Evolutionary conservation across 2,888 invertebrate genomes (phyloP).

Genomic region (Tenthredo scrophulariae): DNA sequence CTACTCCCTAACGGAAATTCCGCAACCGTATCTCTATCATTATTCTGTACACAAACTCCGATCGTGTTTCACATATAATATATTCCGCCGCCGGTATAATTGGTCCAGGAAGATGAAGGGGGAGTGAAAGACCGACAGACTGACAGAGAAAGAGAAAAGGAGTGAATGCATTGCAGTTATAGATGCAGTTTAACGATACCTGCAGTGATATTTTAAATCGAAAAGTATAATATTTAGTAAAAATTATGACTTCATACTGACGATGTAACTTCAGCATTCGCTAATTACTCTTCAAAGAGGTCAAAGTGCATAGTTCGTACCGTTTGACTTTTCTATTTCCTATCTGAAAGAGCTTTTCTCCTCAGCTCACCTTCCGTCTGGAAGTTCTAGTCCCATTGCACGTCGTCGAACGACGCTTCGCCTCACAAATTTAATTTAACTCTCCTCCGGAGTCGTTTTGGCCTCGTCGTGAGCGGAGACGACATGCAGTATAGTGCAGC

Average conservation of each 20-base stretch:
- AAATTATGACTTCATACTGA: not conserved
- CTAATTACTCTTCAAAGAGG: conserved; percentile 8
- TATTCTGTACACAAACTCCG: conserved; percentile 2
- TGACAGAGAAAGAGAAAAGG: not conserved
- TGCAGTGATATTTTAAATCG: not conserved
- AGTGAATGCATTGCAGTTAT: not conserved
- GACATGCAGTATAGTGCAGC: conserved; percentile 9
- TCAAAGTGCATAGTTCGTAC: not conserved
- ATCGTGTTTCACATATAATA: conserved; percentile 27
- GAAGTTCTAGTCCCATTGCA: conserved; percentile 9
- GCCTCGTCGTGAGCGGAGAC: conserved; percentile 4
- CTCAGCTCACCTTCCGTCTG: conserved; percentile 1
- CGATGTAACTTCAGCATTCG: not conserved
- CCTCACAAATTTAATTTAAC: conserved; percentile 42
- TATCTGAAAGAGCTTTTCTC: conserved; percentile 10
- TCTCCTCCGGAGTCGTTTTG: not conserved
- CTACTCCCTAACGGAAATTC: conserved; percentile 23
- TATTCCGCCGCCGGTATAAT: conserved; percentile 19
- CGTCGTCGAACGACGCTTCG: not conserved
- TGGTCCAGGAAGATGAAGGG: conserved; percentile 1
- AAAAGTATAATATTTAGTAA: not conserved
- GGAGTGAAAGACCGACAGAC: not conserved
- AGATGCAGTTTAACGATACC: not conserved
- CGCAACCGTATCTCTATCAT: conserved; percentile 19
- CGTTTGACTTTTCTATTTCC: conserved; percentile 30